These are phyloP conservation scores for Oceanites oceanicus DNA, from an alignment of 2,113 vertebrate genomes.

Conservation along the genomic window DNA sequence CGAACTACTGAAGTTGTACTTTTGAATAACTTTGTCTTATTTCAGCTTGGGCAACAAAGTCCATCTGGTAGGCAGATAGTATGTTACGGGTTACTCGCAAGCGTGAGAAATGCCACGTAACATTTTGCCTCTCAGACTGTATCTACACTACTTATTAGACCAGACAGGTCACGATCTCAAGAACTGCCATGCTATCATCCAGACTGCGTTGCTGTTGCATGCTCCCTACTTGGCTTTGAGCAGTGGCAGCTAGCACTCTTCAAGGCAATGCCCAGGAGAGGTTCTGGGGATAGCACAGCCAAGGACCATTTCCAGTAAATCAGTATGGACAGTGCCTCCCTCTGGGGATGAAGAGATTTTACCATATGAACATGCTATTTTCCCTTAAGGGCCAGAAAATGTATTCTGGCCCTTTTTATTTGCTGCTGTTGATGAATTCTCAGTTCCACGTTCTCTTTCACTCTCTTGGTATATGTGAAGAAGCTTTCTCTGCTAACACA, in stretches of 20 bases:
- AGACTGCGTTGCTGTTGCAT: background rate
- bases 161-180: background rate
- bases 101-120: background rate
- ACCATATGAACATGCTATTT: accelerated
- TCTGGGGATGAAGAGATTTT: background rate
- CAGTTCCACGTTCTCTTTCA: background rate
- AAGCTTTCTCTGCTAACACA: background rate
- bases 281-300: background rate
- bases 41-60: background rate
- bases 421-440: background rate
- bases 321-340: background rate
- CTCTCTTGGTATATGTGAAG: background rate
- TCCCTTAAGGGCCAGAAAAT: background rate
- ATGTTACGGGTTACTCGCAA: background rate
- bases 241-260: background rate
- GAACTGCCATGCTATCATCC: background rate
- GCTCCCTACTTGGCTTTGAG: background rate
- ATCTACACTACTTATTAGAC: background rate
- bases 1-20: background rate
- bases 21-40: background rate
- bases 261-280: background rate
- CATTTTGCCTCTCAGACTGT: background rate
- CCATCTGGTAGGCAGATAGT: background rate
- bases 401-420: background rate
- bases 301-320: background rate